Percentiles rank a stretch among this genome's conserved stretches.
Conservation (phyloP, 2,113 vertebrate genomes). For the Sapajus apella region DNA sequence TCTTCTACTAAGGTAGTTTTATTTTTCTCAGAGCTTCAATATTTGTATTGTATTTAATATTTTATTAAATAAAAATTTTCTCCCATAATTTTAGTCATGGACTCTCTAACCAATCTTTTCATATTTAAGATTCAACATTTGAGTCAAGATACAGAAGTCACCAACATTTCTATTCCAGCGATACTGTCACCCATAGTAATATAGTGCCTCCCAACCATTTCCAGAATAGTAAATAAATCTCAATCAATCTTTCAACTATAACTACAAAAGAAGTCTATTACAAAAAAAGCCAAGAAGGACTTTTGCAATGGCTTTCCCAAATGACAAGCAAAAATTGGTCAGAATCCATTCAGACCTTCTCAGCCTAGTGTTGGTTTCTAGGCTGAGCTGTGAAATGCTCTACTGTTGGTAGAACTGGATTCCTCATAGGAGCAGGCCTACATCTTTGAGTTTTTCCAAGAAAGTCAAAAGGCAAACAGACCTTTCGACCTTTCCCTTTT, state of each 20-base stretch:
- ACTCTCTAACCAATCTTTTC: neutral
- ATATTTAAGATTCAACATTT: neutral
- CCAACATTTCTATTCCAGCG: neutral
- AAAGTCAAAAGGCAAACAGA: neutral
- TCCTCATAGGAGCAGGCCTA: neutral
- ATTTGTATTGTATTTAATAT: constrained; percentile 21
- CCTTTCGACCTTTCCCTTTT: neutral
- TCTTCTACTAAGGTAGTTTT: constrained; percentile 11
- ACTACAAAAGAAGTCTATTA: neutral
- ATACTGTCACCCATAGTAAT: neutral
- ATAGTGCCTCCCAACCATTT: neutral
- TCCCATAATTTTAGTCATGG: neutral
- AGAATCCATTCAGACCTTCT: neutral
- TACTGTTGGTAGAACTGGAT: neutral
- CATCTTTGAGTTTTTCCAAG: constrained; percentile 3
- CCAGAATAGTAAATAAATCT: neutral
- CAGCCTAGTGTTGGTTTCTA: neutral
- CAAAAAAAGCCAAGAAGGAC: neutral
- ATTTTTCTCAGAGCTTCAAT: neutral
- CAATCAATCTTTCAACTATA: neutral
- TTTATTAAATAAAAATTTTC: neutral
- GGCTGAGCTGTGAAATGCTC: neutral
- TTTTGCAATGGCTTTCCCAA: neutral
- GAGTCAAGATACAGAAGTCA: constrained; percentile 20
- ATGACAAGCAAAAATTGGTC: neutral